These are phyloP conservation scores for Otus scops DNA, from an alignment of 2,797 vertebrate genomes.

Conservation along the genomic window DNA sequence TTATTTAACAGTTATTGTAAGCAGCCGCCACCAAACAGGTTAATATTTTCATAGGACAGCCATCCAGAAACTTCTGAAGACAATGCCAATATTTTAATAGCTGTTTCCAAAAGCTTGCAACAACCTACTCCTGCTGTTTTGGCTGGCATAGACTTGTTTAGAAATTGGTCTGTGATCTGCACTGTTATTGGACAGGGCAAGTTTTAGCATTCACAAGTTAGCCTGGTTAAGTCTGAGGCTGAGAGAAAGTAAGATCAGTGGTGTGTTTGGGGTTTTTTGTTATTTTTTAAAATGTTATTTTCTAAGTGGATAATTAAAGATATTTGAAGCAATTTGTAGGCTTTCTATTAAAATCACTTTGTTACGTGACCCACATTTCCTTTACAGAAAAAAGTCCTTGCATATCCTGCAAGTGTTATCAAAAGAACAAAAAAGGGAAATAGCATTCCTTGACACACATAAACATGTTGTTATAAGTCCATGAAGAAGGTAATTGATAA, in stretches of 20 bases:
- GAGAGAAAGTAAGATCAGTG: neutral
- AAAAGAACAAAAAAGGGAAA: neutral
- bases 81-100: conserved; percentile 35
- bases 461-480: neutral
- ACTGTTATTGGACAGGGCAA: neutral
- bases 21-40: conserved; percentile 6
- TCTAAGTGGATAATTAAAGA: neutral
- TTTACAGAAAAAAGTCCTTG: neutral
- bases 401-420: neutral
- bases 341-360: neutral
- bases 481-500: neutral
- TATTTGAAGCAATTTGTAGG: neutral
- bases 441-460: neutral
- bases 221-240: neutral
- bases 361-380: neutral
- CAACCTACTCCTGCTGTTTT: neutral
- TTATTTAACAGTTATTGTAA: conserved; percentile 1
- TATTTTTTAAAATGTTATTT: neutral
- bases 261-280: neutral
- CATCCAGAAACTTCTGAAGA: conserved; percentile 35
- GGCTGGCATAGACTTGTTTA: neutral
- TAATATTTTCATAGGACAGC: neutral
- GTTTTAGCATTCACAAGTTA: neutral
- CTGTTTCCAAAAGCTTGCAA: conserved; percentile 9
- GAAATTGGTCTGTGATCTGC: neutral